These are phyloP conservation scores for Sus cebifrons DNA, from an alignment of 2,797 vertebrate genomes.

Conservation along the genomic window DNA sequence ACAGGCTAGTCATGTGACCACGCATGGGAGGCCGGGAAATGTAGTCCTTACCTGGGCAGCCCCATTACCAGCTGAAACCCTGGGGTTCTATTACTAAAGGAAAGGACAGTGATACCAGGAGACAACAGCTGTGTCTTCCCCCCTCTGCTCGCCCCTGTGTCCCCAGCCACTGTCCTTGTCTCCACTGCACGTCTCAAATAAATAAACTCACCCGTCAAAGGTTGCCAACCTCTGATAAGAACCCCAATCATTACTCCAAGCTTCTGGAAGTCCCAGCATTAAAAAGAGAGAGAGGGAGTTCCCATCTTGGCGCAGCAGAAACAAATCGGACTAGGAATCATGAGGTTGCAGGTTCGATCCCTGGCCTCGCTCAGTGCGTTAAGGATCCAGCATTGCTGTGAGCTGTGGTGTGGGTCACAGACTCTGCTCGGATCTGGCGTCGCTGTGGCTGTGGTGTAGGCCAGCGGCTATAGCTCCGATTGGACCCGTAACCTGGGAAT, in stretches of 20 bases:
- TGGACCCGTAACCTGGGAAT: too few relatives aligned
- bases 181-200: neutral
- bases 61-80: accelerated
- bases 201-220: neutral
- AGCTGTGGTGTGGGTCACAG: too few relatives aligned
- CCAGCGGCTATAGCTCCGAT: too few relatives aligned
- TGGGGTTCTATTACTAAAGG: neutral
- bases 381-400: too few relatives aligned
- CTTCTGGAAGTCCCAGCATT: neutral
- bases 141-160: neutral
- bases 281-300: neutral
- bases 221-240: neutral
- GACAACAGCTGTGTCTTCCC: neutral
- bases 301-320: too few relatives aligned
- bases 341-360: too few relatives aligned
- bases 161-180: accelerated
- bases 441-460: too few relatives aligned
- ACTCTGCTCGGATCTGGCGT: too few relatives aligned
- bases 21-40: neutral
- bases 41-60: neutral
- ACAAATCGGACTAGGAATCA: too few relatives aligned
- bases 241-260: neutral
- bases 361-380: too few relatives aligned
- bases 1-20: neutral
- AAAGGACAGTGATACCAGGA: neutral